Base-by-base conservation (phyloP, 2,888 invertebrate genomes). In the Lepidocyrtoides sp. region DNA sequence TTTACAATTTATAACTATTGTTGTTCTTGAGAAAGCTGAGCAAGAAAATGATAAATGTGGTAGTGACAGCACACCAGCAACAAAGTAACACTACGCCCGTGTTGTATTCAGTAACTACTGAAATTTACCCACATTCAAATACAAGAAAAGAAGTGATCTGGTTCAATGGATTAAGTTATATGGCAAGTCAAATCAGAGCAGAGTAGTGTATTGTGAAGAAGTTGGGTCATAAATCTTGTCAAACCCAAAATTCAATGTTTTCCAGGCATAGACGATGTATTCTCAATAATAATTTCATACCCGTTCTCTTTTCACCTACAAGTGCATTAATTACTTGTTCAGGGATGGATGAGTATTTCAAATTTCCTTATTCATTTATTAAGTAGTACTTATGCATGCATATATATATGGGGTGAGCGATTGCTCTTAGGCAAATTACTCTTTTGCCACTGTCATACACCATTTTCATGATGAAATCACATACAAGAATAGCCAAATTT, bases 181-280 rank as follows among this genome's bases (percentile, higher is more conserved):
- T 17, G 3, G 29, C 12, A 32, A 32, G 4, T 8, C 2, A 51
- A 66, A 32, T 12, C 41, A 36, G 69, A n/a, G 8, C 36, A 69
- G 14, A n/a, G 7, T 20, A 2, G 12, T 17, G 44, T 36, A 44
- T 44, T 72, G 63, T 82, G 82, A 82, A 57, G 10, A 66, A 69
- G 66, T 84, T 32, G 29, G 84, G 29, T n/a, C 69, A 84, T 84
- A 84, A 84, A 84, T 84, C 84, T 69, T 69, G 84, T 84, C 69
- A 23, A 69, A 54, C 17, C 54, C n/a, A 23, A 20, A 66, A 44
- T 66, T 14, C 44, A 48, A 26, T 20, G 44, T 48, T 32, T 83
- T 83, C 51, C 69, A 51, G 32, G 60, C 60, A 63, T 26, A 82
- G 0, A 82, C 23, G n/a, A 51, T 14, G 29, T 29, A 12, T 29